These are phyloP conservation scores for Adoxophyes honmai DNA, from an alignment of 1,140 invertebrate genomes.

Conservation along the genomic window DNA sequence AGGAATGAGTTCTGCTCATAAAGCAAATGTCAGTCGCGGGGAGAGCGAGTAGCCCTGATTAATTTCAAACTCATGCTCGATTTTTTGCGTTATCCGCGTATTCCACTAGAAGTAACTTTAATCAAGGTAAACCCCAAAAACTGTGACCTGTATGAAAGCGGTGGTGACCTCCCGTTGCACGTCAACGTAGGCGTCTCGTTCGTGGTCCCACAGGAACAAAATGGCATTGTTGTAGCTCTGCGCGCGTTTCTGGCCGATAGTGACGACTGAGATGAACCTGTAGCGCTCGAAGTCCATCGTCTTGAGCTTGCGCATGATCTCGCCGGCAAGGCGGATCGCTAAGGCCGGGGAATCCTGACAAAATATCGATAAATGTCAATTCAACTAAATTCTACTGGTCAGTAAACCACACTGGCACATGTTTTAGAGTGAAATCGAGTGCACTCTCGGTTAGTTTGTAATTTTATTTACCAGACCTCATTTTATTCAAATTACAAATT, in stretches of 20 bases:
- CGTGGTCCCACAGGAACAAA: conserved; percentile 61
- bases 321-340: conserved; percentile 48
- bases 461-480: too few species aligned
- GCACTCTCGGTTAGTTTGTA: too few species aligned
- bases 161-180: conserved; percentile 41
- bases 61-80: too few species aligned
- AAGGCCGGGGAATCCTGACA: conserved; percentile 51
- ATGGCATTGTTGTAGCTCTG: conserved; percentile 61
- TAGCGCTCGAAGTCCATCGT: conserved; percentile 53
- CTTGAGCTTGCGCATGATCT: conserved; percentile 54
- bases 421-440: too few species aligned
- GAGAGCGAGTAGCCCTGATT: too few species aligned
- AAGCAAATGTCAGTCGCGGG: too few species aligned
- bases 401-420: too few species aligned
- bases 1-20: too few species aligned
- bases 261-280: conserved; percentile 50
- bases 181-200: conserved; percentile 52
- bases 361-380: not conserved
- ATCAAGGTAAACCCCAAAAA: conserved; percentile 60
- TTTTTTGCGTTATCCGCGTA: too few species aligned
- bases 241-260: conserved; percentile 48
- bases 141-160: conserved; percentile 53
- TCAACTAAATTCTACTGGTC: not conserved
- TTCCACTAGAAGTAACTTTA: conserved; percentile 22
- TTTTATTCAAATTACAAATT: too few species aligned